Evolutionary conservation across 2,888 invertebrate species (phyloP), one percentile per base, ranked within the genome.

Genomic region (Apotomis turbidana): DNA sequence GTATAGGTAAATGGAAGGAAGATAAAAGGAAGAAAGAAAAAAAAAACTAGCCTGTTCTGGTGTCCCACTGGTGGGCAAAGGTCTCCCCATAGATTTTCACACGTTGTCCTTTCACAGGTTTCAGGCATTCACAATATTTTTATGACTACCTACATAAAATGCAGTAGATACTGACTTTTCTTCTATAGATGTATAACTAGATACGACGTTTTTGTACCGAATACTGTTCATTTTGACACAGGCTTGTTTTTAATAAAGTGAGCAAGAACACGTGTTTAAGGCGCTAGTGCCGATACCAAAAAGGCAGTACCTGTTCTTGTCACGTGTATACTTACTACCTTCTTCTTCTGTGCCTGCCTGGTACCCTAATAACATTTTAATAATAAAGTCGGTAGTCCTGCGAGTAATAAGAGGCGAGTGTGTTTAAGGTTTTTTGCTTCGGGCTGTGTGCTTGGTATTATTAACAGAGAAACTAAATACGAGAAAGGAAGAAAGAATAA

Each of bases 291-390:
- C 55, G 10, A 36, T 12, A 36, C 10, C 41, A 9, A 12, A 12
- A 57, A 57, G 12, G 6, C 10, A 49, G 9, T 12, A 12, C 27
- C 9, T 15, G 3, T 27, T 4, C 27, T 3, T 6, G 4, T 15
- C 15, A 8, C 15, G 15, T 55, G 27, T 1, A 4, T 36, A 4
- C 55, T 8, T 36, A 55, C 10, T 27, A 36, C 27, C 9, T 38
- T 36, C 5, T 27, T 38, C 12, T 36, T 0, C 36, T 36, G 9
- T 10, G 12, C 9, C 4, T 12, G 10, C 10, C 12, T 57, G 49
- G 49, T 83, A 82, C 80, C 81, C 83, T 89, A 87, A 90, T 88
- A 89, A 87, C 85, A 87, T 88, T 90, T 90, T 89, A 90, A 89
- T 89, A 89, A 88, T 89, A 89, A 86, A 87, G 84, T 85, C 80